Percentiles rank a stretch among this genome's conserved stretches.
phyloP scores from a whole-genome alignment of 2,113 vertebrate species.

The Oryzias celebensis region DNA sequence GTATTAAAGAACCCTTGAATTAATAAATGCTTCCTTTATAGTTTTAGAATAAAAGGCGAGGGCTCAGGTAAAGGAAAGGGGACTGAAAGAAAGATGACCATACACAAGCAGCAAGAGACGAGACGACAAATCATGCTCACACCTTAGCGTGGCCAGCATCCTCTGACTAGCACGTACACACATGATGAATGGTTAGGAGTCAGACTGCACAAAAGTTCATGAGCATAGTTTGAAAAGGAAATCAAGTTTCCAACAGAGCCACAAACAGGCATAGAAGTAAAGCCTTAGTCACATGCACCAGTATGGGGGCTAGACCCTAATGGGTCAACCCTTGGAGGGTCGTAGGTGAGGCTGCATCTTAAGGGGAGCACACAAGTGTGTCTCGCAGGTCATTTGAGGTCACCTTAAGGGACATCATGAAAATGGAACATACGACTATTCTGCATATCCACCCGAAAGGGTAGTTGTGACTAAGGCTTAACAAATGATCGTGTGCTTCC shows the following conservation, averaged over 20 bases:
- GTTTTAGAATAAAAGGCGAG: not conserved
- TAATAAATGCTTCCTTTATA: conserved; percentile 8
- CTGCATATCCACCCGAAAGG: too few relatives aligned
- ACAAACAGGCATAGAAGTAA: conserved; percentile 10
- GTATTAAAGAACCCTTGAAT: conserved; percentile 26
- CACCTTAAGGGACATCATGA: too few relatives aligned
- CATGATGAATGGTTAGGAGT: conserved; percentile 55
- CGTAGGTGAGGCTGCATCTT: too few relatives aligned
- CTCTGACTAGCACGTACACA: conserved; percentile 75
- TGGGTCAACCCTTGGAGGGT: too few relatives aligned
- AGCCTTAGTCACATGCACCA: too few relatives aligned
- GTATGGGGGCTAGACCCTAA: too few relatives aligned
- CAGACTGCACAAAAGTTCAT: conserved; percentile 29
- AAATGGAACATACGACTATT: too few relatives aligned
- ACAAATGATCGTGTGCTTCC: conserved; percentile 3
- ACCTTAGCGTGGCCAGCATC: conserved; percentile 84
- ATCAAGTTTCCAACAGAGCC: conserved; percentile 4
- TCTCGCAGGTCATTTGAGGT: too few relatives aligned
- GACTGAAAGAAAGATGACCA: conserved; percentile 11
- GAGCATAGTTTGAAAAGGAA: conserved; percentile 23
- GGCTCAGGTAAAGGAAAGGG: not conserved
- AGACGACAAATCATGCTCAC: conserved; percentile 58
- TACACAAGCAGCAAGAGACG: conserved; percentile 36
- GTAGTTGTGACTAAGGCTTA: too few relatives aligned
- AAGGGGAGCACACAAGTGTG: too few relatives aligned